These are phyloP conservation scores for Vulpes ferrilata DNA, from an alignment of 2,113 vertebrate species.

Conservation along the genomic window DNA sequence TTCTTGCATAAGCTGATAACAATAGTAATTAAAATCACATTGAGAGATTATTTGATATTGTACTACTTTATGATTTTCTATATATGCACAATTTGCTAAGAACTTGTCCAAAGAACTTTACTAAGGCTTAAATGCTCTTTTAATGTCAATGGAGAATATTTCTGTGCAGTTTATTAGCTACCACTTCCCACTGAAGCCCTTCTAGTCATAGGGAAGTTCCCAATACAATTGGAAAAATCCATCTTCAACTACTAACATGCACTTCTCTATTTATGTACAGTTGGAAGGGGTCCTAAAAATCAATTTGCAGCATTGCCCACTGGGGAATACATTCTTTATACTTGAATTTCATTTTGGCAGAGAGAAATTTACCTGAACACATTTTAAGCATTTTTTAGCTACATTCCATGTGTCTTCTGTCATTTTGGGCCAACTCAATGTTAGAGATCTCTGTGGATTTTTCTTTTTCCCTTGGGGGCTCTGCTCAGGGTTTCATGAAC, in stretches of 20 bases:
- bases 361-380: slow-evolving; percentile 66
- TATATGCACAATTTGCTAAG: background rate
- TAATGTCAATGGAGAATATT: slow-evolving; percentile 57
- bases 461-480: slow-evolving; percentile 65
- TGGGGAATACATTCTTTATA: slow-evolving; percentile 70
- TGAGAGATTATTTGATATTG: background rate
- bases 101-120: slow-evolving; percentile 10
- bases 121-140: slow-evolving; percentile 1
- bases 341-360: slow-evolving; percentile 76
- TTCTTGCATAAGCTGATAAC: background rate
- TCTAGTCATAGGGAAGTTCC: slow-evolving; percentile 63
- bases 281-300: slow-evolving; percentile 73
- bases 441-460: slow-evolving; percentile 70
- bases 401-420: slow-evolving; percentile 49
- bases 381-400: slow-evolving; percentile 58
- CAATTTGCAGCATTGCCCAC: slow-evolving; percentile 68
- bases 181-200: background rate
- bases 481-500: slow-evolving; percentile 55
- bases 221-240: slow-evolving; percentile 66
- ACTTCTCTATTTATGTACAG: slow-evolving; percentile 73
- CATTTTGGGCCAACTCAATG: slow-evolving; percentile 61
- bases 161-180: slow-evolving; percentile 22
- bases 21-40: slow-evolving; percentile 14
- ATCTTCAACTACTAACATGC: slow-evolving; percentile 57
- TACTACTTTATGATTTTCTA: background rate